Percentiles rank a stretch among this genome's conserved stretches.
Evolutionary conservation across 2,888 invertebrate species (phyloP).

Genomic region (Aradus depressus): DNA sequence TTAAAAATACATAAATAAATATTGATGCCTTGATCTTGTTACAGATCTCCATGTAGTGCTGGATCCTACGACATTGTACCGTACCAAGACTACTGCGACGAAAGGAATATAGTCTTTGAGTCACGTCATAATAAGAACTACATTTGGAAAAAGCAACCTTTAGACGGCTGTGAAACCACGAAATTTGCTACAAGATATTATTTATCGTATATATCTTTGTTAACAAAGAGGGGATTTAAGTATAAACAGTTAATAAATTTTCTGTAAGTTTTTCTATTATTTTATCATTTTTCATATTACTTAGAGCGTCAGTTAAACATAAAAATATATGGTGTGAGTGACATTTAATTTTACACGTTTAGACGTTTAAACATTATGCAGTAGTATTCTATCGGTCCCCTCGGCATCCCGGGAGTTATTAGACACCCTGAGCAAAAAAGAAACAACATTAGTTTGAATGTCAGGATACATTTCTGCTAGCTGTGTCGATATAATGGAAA

Average conservation of each 20-base stretch:
- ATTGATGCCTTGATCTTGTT: not conserved
- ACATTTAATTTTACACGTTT: too few relatives aligned
- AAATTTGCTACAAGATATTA: not conserved
- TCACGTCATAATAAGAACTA: constrained; percentile 3
- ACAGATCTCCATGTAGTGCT: constrained; percentile 1
- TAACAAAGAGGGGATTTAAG: constrained; percentile 4
- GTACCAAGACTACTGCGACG: constrained; percentile 5
- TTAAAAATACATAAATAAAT: not conserved
- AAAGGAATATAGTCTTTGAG: constrained; percentile 6
- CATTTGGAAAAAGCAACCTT: not conserved
- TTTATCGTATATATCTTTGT: not conserved
- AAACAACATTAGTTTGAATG: too few relatives aligned
- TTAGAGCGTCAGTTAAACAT: too few relatives aligned
- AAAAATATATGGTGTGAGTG: too few relatives aligned
- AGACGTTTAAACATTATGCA: too few relatives aligned
- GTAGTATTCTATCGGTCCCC: too few relatives aligned
- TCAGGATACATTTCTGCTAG: too few relatives aligned
- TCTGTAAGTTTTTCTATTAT: constrained; percentile 4
- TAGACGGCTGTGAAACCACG: not conserved
- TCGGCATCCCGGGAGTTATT: too few relatives aligned
- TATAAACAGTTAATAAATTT: not conserved
- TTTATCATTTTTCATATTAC: too few relatives aligned
- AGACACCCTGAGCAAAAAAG: too few relatives aligned
- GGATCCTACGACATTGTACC: constrained; percentile 1
- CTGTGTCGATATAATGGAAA: too few relatives aligned